Evolutionary conservation across 2,113 vertebrate species (phyloP), one percentile per base, ranked within the genome.

Genomic region (Myrmecobius fasciatus): DNA sequence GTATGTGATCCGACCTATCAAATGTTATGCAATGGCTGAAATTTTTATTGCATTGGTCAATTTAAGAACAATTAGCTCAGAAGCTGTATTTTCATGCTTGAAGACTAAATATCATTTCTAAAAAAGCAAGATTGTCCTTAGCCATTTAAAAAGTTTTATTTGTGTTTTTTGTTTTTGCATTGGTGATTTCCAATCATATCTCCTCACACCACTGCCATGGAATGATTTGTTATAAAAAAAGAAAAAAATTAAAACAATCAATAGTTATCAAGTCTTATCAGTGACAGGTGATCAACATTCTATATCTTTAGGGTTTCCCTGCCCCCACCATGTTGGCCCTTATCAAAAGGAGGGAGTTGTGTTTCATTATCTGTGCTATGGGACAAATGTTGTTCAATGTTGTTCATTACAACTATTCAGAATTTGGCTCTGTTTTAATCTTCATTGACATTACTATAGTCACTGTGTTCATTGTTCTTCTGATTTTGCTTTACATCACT

Each of bases 1-100:
- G 96, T 89, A 12, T 97, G 93, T 97, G 91, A 92, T 94, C 93
- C 94, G 90, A 94, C 83, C 3, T 97, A 67, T 97, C 90, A 92
- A 91, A 94, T 95, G 31, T 98, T 97, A 98, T 90, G 92, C 96
- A 98, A 96, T 96, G 96, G 93, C 53, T 91, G 54, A 52, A 83
- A 89, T 96, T 97, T n/a, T 98, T 90, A 46, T 95, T 94, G 52
- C 52, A 0, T 5, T 96, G 89, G 96, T 96, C n/a, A 53, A 67
- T 96, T 52, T 92, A 90, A 94, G 89, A 90, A 25, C 94, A 95
- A 8, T 97, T 96, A 95, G 90, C 94, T 95, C 91, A 92, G 67
- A 89, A 94, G 91, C 88, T 1, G 91, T 89, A 47, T 92, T 94
- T 28, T 0, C n/a, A 17, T n/a, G 49, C 94, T 46, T 96, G 53